Base-by-base conservation (phyloP, 2,888 invertebrate genomes). In the Glomeris marginata region DNA sequence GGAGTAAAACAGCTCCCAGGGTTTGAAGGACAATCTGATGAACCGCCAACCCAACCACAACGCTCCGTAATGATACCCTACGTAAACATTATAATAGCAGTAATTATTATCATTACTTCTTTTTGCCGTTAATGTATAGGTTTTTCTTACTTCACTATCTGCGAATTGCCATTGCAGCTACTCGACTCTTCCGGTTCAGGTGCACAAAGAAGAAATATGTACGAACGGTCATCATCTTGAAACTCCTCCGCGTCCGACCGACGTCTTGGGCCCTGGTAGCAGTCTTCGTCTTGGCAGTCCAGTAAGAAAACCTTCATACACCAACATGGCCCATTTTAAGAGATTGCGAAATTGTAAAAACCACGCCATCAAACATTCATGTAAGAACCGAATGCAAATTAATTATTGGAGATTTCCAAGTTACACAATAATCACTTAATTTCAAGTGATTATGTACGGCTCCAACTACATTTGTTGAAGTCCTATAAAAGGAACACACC, bases 21-120 rank as follows among this genome's bases (percentile, higher is more conserved):
- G 90, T 83, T 69, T 92, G 92, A 34, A 92, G 74, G 47, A 92
- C 71, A 75, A 92, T 84, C 70, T 92, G 91, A 66, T 92, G 91
- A 4, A 91, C 87, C 56, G 92, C 66, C 51, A 94, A 74, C 2
- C 91, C 88, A 2, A 92, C 84, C 0, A 92, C 83, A 47, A 94
- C 69, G 57, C 82, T 85, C 61, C 84, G 77, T 61, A 91, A 84
- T 2, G 91, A 87, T 54, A 94, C 86, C 57, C 90, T 69, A 59
- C 2, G 61, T 59, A 46, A 48, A n/a, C 50, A 43, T 44, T 1
- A 34, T 34, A 41, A 48, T 5, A 5, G 8, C 16, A 4, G 18
- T 8, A n/a, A 13, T 16, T 16, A 18, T 11, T 20, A 46, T n/a
- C 4, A 21, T 13, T 42, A 20, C n/a, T 20, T 16, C 20, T 42